Conservation (phyloP, 1,140 invertebrate species). For the Hypsibius dujardini region DNA sequence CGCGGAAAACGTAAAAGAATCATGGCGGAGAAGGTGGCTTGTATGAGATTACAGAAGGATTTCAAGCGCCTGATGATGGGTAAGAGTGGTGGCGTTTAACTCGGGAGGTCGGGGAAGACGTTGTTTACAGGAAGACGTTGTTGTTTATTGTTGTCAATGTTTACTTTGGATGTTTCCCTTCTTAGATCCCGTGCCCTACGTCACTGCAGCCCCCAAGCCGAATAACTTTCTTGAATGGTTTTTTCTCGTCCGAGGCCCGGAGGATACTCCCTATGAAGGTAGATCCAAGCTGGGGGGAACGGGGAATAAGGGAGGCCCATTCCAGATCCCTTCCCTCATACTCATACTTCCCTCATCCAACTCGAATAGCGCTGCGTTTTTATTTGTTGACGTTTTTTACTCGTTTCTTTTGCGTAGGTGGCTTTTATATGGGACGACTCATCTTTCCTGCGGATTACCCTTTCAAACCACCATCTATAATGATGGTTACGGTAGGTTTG, state of each 20-base stretch:
- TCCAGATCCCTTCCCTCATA: background rate
- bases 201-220: background rate
- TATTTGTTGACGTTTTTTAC: background rate
- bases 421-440: constrained; percentile 11
- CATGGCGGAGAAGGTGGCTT: constrained; percentile 14
- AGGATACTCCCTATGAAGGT: constrained; percentile 12
- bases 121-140: background rate
- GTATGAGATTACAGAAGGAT: constrained; percentile 11
- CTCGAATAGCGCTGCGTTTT: background rate
- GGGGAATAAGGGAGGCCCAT: background rate
- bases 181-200: constrained; percentile 10
- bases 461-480: constrained; percentile 7
- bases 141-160: background rate
- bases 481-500: background rate
- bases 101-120: background rate
- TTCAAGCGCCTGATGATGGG: background rate
- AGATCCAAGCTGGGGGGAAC: background rate
- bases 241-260: background rate
- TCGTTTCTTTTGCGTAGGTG: background rate
- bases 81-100: background rate
- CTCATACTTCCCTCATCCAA: background rate
- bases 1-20: background rate
- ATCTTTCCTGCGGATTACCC: constrained; percentile 13
- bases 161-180: background rate
- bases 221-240: constrained; percentile 15